Conservation (phyloP, 1,140 invertebrate species). For the Metaphire vulgaris region DNA sequence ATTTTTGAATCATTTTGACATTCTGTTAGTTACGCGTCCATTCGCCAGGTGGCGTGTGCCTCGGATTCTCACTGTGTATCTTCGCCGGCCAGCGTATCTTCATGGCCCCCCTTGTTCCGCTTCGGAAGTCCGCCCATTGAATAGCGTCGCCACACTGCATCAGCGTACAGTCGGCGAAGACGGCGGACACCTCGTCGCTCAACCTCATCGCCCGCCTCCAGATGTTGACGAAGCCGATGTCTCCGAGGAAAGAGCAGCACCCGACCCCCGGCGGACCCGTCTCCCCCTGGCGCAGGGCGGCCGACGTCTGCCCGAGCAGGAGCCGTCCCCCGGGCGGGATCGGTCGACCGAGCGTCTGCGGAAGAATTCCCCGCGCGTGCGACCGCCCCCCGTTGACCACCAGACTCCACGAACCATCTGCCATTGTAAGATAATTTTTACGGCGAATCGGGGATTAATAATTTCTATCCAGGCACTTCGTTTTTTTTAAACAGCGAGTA, state of each 20-base stretch:
- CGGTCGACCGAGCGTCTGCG: neutral
- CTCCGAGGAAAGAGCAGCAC: slow-evolving; percentile 40
- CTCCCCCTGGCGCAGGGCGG: slow-evolving; percentile 10
- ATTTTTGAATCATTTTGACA: too few species aligned
- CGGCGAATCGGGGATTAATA: too few species aligned
- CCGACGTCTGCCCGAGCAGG: slow-evolving; percentile 44
- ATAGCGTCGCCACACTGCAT: slow-evolving; percentile 50
- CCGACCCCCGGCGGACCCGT: neutral
- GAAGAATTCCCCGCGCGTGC: neutral
- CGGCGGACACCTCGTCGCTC: slow-evolving; percentile 32
- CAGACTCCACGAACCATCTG: neutral
- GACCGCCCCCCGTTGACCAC: neutral
- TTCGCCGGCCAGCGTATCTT: slow-evolving; percentile 51
- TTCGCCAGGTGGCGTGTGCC: too few species aligned
- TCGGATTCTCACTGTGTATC: slow-evolving; percentile 42
- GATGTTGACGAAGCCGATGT: slow-evolving; percentile 48
- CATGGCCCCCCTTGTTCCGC: slow-evolving; percentile 49
- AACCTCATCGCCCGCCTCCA: slow-evolving; percentile 44
- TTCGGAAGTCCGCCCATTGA: slow-evolving; percentile 50
- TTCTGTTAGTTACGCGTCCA: too few species aligned
- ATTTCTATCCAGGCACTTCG: too few species aligned
- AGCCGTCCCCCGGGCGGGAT: slow-evolving; percentile 44
- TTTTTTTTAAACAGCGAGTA: too few species aligned
- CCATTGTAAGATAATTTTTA: too few species aligned
- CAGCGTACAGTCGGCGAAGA: slow-evolving; percentile 43